Evolutionary conservation across 2,888 invertebrate species (phyloP), one percentile per base, ranked within the genome.

Genomic region (Brachyptera putata): DNA sequence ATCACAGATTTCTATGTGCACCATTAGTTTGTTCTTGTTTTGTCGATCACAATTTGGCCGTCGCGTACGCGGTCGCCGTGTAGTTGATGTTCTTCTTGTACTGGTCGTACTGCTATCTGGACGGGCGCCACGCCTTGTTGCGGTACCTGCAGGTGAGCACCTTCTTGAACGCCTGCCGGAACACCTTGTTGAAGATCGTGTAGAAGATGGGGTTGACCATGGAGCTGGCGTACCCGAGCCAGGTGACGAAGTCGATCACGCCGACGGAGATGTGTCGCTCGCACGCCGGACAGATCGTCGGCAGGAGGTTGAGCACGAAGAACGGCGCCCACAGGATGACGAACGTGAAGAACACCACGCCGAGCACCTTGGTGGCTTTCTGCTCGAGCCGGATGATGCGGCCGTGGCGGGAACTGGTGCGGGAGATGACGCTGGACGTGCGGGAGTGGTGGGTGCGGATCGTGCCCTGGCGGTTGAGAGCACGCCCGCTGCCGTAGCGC

Each of bases 201-300:
- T 95, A 95, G 77, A 95, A 95, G 70, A 95, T 90, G 1, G 95
- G 95, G 76, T 95, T 95, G 30, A 95, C 91, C 86, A 93, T 93
- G 13, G 93, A 93, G 71, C 93, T 93, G 58, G 93, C 89, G 73
- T 95, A 95, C 18, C 95, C 95, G 64, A 95, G 78, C 95, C 95
- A 95, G 49, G 94, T 85, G 60, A 91, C 94, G 63, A 91, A 82
- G 72, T 92, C 91, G 70, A 91, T 87, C 46, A 93, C 87, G 80
- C 90, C 88, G 65, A 81, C 83, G 57, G 89, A 82, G 56, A 90
- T 84, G 60, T 84, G 79, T 37, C 83, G 80, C 69, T 90, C 90
- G 70, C 93, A 94, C 65, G 87, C 83, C 7, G 84, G 82, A 70
- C 94, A 95, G 7, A 94, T 81, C 0, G 89, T 89, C 13, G 91